Conservation (phyloP, 2,888 invertebrate genomes). For the Pollenia labialis region DNA sequence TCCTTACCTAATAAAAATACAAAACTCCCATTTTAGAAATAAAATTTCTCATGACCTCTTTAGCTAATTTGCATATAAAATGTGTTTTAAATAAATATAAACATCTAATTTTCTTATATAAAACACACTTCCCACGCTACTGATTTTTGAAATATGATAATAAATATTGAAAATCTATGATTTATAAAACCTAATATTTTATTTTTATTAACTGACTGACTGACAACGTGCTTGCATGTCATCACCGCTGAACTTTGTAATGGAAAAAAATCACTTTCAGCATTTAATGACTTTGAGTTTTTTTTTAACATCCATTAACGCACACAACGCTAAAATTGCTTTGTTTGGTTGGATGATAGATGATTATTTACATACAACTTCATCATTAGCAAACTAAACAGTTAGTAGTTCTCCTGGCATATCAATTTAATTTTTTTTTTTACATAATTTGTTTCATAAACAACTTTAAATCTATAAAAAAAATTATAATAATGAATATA, state of each 20-base stretch:
- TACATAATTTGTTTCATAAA: conserved; percentile 69
- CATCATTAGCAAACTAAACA: conserved; percentile 29
- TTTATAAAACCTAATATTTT: conserved; percentile 32
- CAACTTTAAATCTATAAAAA: conserved; percentile 58
- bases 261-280: conserved; percentile 44
- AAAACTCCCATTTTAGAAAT: background rate
- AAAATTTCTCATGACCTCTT: conserved; percentile 70
- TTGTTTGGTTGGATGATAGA: conserved; percentile 38
- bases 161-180: conserved; percentile 62
- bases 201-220: background rate
- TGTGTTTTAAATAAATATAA: background rate
- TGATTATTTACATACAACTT: conserved; percentile 52
- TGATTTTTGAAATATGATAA: conserved; percentile 57
- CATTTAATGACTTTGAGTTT: conserved; percentile 66
- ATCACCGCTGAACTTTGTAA: conserved; percentile 52
- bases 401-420: conserved; percentile 30
- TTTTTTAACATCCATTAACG: conserved; percentile 55
- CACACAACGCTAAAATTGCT: conserved; percentile 40
- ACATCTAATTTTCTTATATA: background rate
- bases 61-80: conserved; percentile 71
- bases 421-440: conserved; percentile 52
- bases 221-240: conserved; percentile 11
- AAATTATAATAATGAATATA: conserved; percentile 26
- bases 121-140: conserved; percentile 67
- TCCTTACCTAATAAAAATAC: background rate